These are phyloP conservation scores for Hirudinaria manillensis DNA, from an alignment of 2,888 invertebrate genomes.

Conservation along the genomic window DNA sequence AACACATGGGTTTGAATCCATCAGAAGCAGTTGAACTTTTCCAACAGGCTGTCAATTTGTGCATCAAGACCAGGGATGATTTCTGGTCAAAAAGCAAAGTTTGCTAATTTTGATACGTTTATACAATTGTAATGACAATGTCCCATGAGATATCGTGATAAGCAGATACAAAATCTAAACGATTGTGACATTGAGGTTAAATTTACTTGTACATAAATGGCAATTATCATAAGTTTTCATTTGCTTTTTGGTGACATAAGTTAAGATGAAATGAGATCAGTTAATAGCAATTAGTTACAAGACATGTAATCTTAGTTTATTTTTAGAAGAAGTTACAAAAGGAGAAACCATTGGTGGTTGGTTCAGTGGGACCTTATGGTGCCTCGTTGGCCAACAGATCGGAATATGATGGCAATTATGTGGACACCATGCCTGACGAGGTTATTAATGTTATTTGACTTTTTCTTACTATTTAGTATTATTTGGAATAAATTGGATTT, in stretches of 20 bases:
- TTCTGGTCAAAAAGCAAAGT: slow-evolving; percentile 31
- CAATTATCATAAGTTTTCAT: too few relatives aligned
- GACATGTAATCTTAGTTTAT: background rate
- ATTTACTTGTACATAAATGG: too few relatives aligned
- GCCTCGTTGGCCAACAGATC: slow-evolving; percentile 83
- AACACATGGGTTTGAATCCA: slow-evolving; percentile 14
- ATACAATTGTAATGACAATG: background rate
- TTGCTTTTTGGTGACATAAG: background rate
- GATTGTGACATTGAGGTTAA: too few relatives aligned
- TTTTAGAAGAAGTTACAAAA: slow-evolving; percentile 9
- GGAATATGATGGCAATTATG: slow-evolving; percentile 76
- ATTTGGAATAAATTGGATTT: background rate
- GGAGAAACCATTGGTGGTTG: slow-evolving; percentile 61
- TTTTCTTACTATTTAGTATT: background rate
- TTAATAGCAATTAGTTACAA: background rate
- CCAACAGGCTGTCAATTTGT: slow-evolving; percentile 67
- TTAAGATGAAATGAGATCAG: background rate
- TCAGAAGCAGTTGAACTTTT: slow-evolving; percentile 67
- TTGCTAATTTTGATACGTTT: background rate
- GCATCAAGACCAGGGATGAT: slow-evolving; percentile 63
- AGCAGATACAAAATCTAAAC: slow-evolving; percentile 18
- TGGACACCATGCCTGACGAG: slow-evolving; percentile 45
- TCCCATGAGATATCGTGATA: background rate
- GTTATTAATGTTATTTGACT: slow-evolving; percentile 23
- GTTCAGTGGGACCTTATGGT: slow-evolving; percentile 86